Conservation (phyloP, 1,140 invertebrate species). For the Galleria mellonella region DNA sequence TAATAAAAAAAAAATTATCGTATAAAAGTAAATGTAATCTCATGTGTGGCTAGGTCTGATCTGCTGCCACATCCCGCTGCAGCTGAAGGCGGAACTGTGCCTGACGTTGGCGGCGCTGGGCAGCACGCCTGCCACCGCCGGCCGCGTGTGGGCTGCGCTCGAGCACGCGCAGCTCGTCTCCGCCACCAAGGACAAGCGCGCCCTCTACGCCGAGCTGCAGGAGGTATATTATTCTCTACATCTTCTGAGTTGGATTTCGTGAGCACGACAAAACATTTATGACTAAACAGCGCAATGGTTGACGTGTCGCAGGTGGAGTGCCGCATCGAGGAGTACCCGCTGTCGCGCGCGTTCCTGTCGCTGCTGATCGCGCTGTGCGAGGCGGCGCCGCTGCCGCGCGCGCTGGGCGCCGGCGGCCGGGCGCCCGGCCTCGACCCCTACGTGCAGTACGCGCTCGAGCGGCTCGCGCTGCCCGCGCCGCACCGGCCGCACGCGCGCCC, state of each 20-base stretch:
- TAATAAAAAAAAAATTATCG: too few species aligned
- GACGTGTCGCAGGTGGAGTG: conserved; percentile 89
- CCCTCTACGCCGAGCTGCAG: conserved; percentile 81
- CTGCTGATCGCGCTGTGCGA: conserved; percentile 86
- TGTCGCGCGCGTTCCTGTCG: conserved; percentile 87
- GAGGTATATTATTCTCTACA: too few species aligned
- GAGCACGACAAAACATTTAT: too few species aligned
- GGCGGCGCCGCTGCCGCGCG: conserved; percentile 79
- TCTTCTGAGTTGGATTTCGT: too few species aligned
- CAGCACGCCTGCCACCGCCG: conserved; percentile 82
- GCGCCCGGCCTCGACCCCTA: conserved; percentile 93
- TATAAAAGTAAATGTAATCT: too few species aligned
- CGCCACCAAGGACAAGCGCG: conserved; percentile 79
- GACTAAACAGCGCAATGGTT: too few species aligned
- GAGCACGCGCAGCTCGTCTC: conserved; percentile 90
- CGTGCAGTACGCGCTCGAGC: conserved; percentile 85
- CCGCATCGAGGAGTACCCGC: conserved; percentile 89
- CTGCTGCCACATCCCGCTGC: conserved; percentile 88
- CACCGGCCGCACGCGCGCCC: conserved; percentile 85
- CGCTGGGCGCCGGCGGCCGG: conserved; percentile 87
- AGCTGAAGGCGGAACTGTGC: conserved; percentile 89
- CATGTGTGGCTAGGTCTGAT: conserved; percentile 78
- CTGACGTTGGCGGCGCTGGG: conserved; percentile 85
- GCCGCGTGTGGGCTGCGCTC: conserved; percentile 88
- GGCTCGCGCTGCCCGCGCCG: conserved; percentile 86